Conservation (phyloP, 2,888 invertebrate species). For the Mesopsocus fuscifrons region DNA sequence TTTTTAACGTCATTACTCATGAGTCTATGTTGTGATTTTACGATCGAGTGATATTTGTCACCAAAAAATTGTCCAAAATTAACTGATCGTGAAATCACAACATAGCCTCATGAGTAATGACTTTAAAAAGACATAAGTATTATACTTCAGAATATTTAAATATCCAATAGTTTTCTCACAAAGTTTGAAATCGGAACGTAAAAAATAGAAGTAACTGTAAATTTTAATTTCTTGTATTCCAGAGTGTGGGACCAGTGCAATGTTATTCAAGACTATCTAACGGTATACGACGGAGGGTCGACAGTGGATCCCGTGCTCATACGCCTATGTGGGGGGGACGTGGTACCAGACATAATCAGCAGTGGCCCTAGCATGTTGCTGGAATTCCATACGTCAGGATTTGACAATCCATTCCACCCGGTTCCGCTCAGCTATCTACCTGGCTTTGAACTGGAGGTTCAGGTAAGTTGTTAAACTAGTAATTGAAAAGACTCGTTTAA, state of each 20-base stretch:
- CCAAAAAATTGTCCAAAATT: too few relatives aligned
- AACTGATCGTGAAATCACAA: too few relatives aligned
- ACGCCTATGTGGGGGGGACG: constrained; percentile 63
- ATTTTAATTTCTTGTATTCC: constrained; percentile 19
- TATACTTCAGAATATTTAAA: too few relatives aligned
- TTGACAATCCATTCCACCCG: constrained; percentile 64
- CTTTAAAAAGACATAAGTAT: too few relatives aligned
- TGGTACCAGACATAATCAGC: constrained; percentile 59
- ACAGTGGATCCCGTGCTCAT: constrained; percentile 45
- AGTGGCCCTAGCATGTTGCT: constrained; percentile 58
- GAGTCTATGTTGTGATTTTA: too few relatives aligned
- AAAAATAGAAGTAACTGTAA: too few relatives aligned
- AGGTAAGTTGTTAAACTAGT: constrained; percentile 32
- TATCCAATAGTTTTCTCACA: too few relatives aligned
- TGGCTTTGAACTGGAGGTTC: constrained; percentile 64
- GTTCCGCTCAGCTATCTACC: constrained; percentile 57
- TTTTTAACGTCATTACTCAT: too few relatives aligned
- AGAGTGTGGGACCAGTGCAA: constrained; percentile 71
- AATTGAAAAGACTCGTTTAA: too few relatives aligned
- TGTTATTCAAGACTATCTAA: constrained; percentile 61
- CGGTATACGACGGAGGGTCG: constrained; percentile 59
- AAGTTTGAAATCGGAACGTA: too few relatives aligned
- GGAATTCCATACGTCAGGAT: constrained; percentile 63
- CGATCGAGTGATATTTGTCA: too few relatives aligned
- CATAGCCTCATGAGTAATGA: too few relatives aligned